Conservation (phyloP, 2,797 vertebrate species). For the Limnodromus scolopaceus region DNA sequence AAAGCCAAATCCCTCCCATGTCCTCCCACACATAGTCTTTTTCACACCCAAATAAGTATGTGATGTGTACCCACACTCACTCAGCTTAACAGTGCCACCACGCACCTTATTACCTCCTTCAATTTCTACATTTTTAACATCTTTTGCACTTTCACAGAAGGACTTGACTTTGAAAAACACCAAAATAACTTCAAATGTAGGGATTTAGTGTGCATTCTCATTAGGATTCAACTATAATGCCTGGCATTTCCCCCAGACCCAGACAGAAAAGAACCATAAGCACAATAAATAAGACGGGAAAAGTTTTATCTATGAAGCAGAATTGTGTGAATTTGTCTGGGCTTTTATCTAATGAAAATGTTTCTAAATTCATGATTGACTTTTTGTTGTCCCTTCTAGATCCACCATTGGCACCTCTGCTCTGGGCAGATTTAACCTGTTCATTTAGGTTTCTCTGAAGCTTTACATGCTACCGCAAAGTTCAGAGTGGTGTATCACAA, state of each 20-base stretch:
- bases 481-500: not conserved
- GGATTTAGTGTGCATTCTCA: not conserved
- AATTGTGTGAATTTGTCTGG: not conserved
- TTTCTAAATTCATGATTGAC: not conserved
- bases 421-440: not conserved
- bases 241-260: not conserved
- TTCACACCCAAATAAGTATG: not conserved
- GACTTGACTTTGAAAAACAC: not conserved
- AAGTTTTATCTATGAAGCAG: not conserved
- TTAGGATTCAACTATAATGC: not conserved
- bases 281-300: not conserved
- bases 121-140: conserved; percentile 31
- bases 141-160: conserved; percentile 19
- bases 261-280: not conserved
- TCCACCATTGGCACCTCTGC: not conserved
- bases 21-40: not conserved
- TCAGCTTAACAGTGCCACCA: not conserved
- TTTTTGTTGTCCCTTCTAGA: not conserved
- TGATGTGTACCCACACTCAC: not conserved
- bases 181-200: not conserved
- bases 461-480: not conserved
- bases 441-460: not conserved
- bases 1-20: conserved; percentile 11
- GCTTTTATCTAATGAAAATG: not conserved
- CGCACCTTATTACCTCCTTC: not conserved